Conservation (phyloP, 2,888 invertebrate species). For the Serrognathus titanus region DNA sequence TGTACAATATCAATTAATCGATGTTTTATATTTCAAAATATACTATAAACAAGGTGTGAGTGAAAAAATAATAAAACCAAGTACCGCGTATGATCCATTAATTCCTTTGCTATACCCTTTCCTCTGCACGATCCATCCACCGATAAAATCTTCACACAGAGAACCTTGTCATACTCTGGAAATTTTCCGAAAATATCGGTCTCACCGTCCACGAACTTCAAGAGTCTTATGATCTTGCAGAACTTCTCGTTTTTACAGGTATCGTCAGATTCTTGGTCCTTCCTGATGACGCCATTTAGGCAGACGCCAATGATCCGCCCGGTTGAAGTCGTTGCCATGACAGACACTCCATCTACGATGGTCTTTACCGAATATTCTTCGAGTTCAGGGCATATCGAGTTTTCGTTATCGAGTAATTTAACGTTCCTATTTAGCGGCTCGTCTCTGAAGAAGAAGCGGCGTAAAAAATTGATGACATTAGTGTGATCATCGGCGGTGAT, state of each 20-base stretch:
- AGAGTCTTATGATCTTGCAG: slow-evolving; percentile 59
- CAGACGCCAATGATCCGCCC: slow-evolving; percentile 54
- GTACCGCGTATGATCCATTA: slow-evolving; percentile 62
- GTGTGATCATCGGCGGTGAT: slow-evolving; percentile 50
- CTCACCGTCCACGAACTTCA: slow-evolving; percentile 56
- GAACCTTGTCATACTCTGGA: slow-evolving; percentile 53
- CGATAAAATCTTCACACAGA: slow-evolving; percentile 64
- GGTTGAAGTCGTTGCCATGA: slow-evolving; percentile 59
- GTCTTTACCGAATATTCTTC: slow-evolving; percentile 60
- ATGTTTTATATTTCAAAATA: background rate
- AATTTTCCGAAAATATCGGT: slow-evolving; percentile 58
- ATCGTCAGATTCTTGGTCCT: slow-evolving; percentile 50
- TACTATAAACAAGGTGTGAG: no score
- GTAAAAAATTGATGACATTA: slow-evolving; percentile 53
- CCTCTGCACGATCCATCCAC: slow-evolving; percentile 65
- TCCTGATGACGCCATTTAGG: slow-evolving; percentile 40
- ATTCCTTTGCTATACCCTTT: slow-evolving; percentile 62
- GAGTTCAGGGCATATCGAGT: slow-evolving; percentile 59
- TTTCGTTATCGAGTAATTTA: slow-evolving; percentile 58
- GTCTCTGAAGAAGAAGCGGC: slow-evolving; percentile 67
- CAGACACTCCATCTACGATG: slow-evolving; percentile 57
- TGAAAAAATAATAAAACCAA: background rate
- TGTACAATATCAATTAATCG: background rate
- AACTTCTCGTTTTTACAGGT: slow-evolving; percentile 60
- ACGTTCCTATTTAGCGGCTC: slow-evolving; percentile 67